These are phyloP conservation scores for Pseudois nayaur DNA, from an alignment of 2,113 vertebrate species.

Conservation along the genomic window DNA sequence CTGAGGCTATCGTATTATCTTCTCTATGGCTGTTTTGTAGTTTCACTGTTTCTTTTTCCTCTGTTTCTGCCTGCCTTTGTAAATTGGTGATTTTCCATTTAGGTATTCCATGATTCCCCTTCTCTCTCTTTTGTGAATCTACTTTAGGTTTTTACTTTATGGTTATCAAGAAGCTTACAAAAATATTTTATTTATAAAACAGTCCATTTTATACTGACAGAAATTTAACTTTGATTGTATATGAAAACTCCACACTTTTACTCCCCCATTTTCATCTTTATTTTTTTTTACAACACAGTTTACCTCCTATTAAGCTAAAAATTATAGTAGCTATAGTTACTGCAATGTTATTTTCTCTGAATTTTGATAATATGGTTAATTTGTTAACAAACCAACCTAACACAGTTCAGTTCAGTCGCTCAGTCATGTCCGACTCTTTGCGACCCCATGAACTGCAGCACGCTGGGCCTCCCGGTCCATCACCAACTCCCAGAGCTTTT, in stretches of 20 bases:
- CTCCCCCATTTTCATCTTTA: neutral
- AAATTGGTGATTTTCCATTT: neutral
- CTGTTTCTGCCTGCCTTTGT: neutral
- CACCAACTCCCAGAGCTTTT: too few relatives aligned
- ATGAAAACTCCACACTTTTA: neutral
- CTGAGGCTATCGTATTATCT: neutral
- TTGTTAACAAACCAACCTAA: neutral
- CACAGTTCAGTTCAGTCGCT: too few relatives aligned
- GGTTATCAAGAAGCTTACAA: neutral
- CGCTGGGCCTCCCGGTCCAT: rapidly evolving
- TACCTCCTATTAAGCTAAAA: neutral
- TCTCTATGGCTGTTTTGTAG: neutral
- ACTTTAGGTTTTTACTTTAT: neutral
- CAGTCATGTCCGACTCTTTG: too few relatives aligned
- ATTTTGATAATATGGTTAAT: neutral
- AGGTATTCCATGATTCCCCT: neutral
- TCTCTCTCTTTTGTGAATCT: neutral
- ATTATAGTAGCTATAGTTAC: neutral
- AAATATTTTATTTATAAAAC: neutral
- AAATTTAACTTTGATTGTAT: neutral
- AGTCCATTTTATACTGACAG: neutral
- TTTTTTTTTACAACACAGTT: neutral
- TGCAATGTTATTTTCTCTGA: neutral
- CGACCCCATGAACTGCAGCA: rapidly evolving
- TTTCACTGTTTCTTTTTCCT: neutral